Base-by-base conservation (phyloP, 1,140 invertebrate species). In the Acromyrmex heyeri region DNA sequence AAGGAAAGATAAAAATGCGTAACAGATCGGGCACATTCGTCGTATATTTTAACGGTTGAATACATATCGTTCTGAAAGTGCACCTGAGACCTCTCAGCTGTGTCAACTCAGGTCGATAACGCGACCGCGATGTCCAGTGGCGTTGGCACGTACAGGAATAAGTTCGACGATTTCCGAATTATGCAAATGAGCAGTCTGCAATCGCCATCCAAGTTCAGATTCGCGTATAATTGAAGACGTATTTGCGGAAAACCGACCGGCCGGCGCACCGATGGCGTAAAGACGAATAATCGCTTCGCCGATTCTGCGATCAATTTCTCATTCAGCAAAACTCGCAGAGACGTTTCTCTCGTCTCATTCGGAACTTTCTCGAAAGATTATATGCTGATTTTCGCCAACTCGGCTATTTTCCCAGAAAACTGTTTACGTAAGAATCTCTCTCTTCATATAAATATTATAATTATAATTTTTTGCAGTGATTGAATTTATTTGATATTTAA, bases 121-220 rank as follows among this genome's bases (percentile, higher is more conserved):
- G 57, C 57, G 34, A 24, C 21, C 38, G 21, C 21, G 16, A 62
- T 77, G 16, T 77, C 76, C 62, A 27, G 48, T 62, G n/a, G 48
- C 44, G 70, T 65, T 50, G 34, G 55, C 65, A 59, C 79, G 79
- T 21, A 76, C 44, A 24, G 30, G 18, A 55, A 76, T 87, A 86
- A 75, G 81, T 53, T 48, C 27, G 81, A 50, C 62, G 86, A 88
- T 90, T 90, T 87, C 64, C 88, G 64, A 89, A 90, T 90, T 87
- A 90, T 89, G 88, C 85, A 90, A 90, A 90, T 73, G 76, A 87
- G 85, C 38, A 38, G 7, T 38, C 34, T 34, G 82, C 48, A 59
- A 57, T 67, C 75, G 44, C 27, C 59, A 62, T 50, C 85, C 87
- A 73, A 69, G 57, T 27, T 57, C 70, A 62, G 27, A 89, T 77